These are phyloP conservation scores for Lipotes vexillifer DNA, from an alignment of 2,113 vertebrate genomes.

Conservation along the genomic window DNA sequence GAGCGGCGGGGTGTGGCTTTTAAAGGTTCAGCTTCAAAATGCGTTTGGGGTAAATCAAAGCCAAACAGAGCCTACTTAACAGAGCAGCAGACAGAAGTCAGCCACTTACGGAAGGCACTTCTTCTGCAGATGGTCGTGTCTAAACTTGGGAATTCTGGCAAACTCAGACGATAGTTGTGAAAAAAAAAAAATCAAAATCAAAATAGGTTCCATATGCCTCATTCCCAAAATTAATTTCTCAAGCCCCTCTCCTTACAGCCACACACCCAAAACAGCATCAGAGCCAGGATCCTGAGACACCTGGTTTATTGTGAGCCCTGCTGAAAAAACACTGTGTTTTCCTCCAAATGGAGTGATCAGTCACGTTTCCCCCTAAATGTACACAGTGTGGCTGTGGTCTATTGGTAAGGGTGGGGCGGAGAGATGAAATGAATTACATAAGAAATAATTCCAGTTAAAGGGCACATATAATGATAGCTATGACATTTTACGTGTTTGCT, in stretches of 20 bases:
- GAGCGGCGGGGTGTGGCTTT: background rate
- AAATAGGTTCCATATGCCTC: conserved; percentile 53
- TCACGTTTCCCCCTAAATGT: background rate
- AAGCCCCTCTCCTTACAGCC: background rate
- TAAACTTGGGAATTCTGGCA: conserved; percentile 52
- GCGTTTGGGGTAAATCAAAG: background rate
- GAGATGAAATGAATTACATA: background rate
- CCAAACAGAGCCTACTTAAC: background rate
- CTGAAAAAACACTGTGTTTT: background rate
- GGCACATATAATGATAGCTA: background rate
- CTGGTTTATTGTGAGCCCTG: background rate
- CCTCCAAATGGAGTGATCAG: background rate
- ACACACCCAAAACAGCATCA: background rate
- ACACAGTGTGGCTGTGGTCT: background rate
- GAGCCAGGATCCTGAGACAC: background rate
- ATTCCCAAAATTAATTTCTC: conserved; percentile 40
- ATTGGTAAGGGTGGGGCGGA: background rate
- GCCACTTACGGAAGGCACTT: background rate
- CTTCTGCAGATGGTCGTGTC: conserved; percentile 40
- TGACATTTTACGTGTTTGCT: background rate
- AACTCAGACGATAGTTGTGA: conserved; percentile 20
- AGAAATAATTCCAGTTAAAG: background rate
- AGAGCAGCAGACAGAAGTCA: background rate
- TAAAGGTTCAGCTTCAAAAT: background rate
- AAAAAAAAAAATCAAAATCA: conserved; percentile 31